A percentile compares a stretch with the other conserved stretches of the same genome.
Evolutionary conservation across 1,140 invertebrate genomes (phyloP).

Genomic region (Ptiloglossa arizonensis): DNA sequence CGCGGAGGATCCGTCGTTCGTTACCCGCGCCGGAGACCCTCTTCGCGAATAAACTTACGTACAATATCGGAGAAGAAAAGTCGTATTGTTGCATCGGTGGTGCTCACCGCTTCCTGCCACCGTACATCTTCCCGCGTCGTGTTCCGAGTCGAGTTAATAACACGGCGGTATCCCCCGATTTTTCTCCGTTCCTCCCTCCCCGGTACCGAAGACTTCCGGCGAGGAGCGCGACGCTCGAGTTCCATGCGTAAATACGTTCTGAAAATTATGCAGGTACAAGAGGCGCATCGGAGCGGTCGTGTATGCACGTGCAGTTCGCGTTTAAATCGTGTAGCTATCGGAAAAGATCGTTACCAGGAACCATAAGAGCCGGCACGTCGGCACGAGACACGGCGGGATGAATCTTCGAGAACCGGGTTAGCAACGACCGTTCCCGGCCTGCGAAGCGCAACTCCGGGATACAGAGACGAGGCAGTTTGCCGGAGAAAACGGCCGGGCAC

Average conservation of each 20-base stretch:
- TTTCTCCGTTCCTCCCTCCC: constrained; percentile 1
- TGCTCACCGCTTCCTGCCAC: too few relatives aligned
- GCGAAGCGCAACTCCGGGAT: constrained; percentile 46
- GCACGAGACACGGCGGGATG: constrained; percentile 57
- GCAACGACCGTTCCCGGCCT: constrained; percentile 36
- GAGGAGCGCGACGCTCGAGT: constrained; percentile 5
- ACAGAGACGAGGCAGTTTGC: constrained; percentile 59
- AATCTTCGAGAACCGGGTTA: constrained; percentile 63
- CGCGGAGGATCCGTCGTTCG: too few relatives aligned
- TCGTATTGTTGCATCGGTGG: too few relatives aligned
- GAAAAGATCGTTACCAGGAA: constrained; percentile 72
- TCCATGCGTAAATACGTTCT: constrained; percentile 13
- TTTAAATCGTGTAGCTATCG: constrained; percentile 75
- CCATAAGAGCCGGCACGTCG: constrained; percentile 57
- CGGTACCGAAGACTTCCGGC: constrained; percentile 4
- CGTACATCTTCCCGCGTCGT: too few relatives aligned
- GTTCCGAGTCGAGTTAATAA: too few relatives aligned
- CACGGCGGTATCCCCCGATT: too few relatives aligned
- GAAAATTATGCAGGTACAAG: constrained; percentile 21
- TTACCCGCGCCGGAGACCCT: too few relatives aligned
- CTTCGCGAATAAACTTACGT: too few relatives aligned
- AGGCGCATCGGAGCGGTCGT: neutral
- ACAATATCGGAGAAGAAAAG: too few relatives aligned
- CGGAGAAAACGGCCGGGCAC: constrained; percentile 57
- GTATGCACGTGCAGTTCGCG: constrained; percentile 43